Base-by-base conservation (phyloP, 2,113 vertebrate species). In the Amazona vittata region DNA sequence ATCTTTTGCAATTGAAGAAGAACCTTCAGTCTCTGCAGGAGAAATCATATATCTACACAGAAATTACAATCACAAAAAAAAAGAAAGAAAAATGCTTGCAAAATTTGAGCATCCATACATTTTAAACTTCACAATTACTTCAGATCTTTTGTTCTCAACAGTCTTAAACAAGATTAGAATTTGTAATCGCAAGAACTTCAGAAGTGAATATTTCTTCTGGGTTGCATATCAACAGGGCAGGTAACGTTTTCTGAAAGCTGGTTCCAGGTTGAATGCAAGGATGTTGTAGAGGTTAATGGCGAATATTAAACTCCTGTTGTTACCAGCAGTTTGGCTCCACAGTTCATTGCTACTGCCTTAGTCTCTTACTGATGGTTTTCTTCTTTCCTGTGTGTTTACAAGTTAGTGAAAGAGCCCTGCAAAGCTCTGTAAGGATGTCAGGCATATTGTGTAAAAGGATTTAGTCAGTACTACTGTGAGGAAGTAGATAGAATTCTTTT, bases 251-350 rank as follows among this genome's bases (percentile, higher is more conserved):
- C 62, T 59, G 57, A 62, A 74, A 80, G 52, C 37, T 76, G 5
- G 9, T 90, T 96, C 73, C 62, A 85, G 60, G 49, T 3, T 57
- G 77, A 94, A 93, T 62, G n/a, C 57, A 85, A 62, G 21, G 44
- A 59, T 85, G 25, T 33, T 91, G 84, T 64, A 93, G 81, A 94
- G 91, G 93, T 93, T 93, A 97, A 96, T 89, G 78, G 64, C 57
- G 70, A 84, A 79, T 94, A 90, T 90, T 70, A 95, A 95, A 91
- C 57, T 91, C 89, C 86, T 82, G 74, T 96, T 95, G 87, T 69
- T 87, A 94, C 77, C 94, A 87, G 74, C 31, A 22, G 81, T 57
- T 83, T 94, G 81, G 93, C 70, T 94, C 81, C 67, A 83, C 78
- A 90, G 86, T 87, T 96, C 94, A 96, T 95, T 94, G 73, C 75